Evolutionary conservation across 2,888 invertebrate species (phyloP), one percentile per base, ranked within the genome.

Genomic region (Brenthis daphne): DNA sequence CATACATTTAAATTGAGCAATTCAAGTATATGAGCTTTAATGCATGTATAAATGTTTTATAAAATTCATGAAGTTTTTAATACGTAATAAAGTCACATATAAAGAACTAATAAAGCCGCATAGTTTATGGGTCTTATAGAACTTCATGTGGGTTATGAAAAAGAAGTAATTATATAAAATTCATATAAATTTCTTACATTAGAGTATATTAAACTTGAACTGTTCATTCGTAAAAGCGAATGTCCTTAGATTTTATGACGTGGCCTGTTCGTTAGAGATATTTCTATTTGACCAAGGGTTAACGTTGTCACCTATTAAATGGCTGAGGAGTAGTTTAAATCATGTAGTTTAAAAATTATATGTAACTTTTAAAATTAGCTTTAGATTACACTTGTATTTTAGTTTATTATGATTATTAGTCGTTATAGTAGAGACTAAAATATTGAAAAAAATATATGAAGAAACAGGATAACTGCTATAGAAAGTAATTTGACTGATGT

Each of bases 291-390:
- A 64, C 64, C 61, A 65, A 72, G 65, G 68, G 70, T 72, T 70
- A 68, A 63, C 63, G 63, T 80, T 81, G 82, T 81, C 80, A 81
- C 77, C 75, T 76, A 80, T 77, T 76, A 67, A 56, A 43, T 60
- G 61, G 57, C 65, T 66, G 55, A 63, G 61, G 60, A 69, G 57
- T 82, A 81, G 81, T 82, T 80, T 81, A 81, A 80, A 37, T 47
- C 29, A 2, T 54, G 47, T 53, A 29, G 58, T 24, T 24, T 43
- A 43, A 43, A 8, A 11, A 3, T 11, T 43, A 43, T 8, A 43
- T 43, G 29, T 43, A 8, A 43, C 37, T 43, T 43, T 11, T 43
- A 43, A 43, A 3, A 43, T 8, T 8, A 43, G 1, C 11, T 8
- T 43, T 43, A 8, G 2, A 11, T 43, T 43, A 43, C 2, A 43